Percentiles rank a stretch among this genome's conserved stretches.
Conservation (phyloP, 2,113 vertebrate species). For the Eupsittula cactorum region DNA sequence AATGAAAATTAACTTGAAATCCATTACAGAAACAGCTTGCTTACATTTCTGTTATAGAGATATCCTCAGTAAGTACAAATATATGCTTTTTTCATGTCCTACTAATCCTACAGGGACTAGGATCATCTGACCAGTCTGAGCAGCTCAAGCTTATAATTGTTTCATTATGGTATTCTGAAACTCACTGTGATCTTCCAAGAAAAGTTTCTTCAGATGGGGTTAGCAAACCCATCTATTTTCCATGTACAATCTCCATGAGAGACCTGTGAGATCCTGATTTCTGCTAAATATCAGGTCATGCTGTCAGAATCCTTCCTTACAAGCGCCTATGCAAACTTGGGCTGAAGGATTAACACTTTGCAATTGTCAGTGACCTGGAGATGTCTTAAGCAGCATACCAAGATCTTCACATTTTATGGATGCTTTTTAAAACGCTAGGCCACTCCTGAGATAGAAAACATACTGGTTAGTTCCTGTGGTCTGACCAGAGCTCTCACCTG, state of each 20-base stretch:
- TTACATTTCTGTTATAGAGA: neutral
- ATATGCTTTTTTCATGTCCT: neutral
- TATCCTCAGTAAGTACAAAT: neutral
- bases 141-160: neutral
- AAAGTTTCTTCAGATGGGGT: neutral
- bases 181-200: neutral
- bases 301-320: neutral
- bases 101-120: neutral
- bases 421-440: neutral
- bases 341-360: neutral
- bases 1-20: neutral
- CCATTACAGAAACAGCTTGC: neutral
- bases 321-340: neutral
- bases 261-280: neutral
- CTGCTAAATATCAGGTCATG: neutral
- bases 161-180: slow-evolving; percentile 7
- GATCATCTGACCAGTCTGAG: neutral
- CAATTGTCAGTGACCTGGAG: neutral
- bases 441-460: neutral
- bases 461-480: neutral
- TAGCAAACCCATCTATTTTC: neutral
- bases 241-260: neutral
- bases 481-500: neutral
- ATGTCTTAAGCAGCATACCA: neutral
- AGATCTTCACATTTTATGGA: neutral